Percentiles rank a stretch among this genome's conserved stretches.
Evolutionary conservation across 2,888 invertebrate species (phyloP).

Genomic region (Blera fallax): DNA sequence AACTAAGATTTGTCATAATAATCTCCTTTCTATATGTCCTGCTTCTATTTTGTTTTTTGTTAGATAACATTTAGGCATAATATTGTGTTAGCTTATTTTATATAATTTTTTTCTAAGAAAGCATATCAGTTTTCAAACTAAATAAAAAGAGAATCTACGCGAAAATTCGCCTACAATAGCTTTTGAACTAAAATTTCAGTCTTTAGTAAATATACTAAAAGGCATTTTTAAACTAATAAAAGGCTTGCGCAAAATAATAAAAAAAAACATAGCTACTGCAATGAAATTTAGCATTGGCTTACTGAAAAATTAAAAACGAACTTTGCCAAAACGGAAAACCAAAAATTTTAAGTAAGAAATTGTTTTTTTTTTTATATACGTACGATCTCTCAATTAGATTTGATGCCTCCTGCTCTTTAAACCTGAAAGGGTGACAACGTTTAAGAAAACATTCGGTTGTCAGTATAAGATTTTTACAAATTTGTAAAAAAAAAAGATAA

Average conservation of each 20-base stretch:
- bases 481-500: background rate
- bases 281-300: conserved; percentile 24
- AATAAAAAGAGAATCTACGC: conserved; percentile 36
- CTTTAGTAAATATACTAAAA: background rate
- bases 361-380: conserved; percentile 77
- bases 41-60: background rate
- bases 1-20: background rate
- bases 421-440: conserved; percentile 81
- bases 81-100: background rate
- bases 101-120: conserved; percentile 18
- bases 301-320: conserved; percentile 1
- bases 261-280: conserved; percentile 13
- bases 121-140: conserved; percentile 30
- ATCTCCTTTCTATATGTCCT: background rate
- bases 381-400: conserved; percentile 82
- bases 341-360: conserved; percentile 37
- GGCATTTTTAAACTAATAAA: conserved; percentile 21
- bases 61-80: conserved; percentile 1
- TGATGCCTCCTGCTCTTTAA: conserved; percentile 82
- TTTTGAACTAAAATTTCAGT: conserved; percentile 16
- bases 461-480: conserved; percentile 25
- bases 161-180: conserved; percentile 46
- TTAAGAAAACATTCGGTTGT: conserved; percentile 64
- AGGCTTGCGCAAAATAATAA: conserved; percentile 4
- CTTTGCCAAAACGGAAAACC: conserved; percentile 46